phyloP scores from a whole-genome alignment of 2,888 invertebrate species.

The Tetropium fuscum region DNA sequence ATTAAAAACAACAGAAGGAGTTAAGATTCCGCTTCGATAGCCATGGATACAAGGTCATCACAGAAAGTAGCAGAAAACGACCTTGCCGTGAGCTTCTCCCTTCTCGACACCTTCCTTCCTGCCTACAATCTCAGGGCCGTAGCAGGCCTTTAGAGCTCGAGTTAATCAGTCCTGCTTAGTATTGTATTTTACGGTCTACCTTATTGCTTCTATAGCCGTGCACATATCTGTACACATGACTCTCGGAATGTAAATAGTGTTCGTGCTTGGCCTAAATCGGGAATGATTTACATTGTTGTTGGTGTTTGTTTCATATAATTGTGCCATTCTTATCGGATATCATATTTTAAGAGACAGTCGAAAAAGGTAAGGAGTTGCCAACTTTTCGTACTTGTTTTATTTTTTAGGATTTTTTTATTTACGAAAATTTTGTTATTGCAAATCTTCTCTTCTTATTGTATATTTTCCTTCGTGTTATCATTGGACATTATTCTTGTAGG shows the following conservation, averaged over 20 bases:
- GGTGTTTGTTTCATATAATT: conserved; percentile 11
- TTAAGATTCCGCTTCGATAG: conserved; percentile 53
- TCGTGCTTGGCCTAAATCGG: conserved; percentile 22
- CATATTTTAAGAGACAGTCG: background rate
- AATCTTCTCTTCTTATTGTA: background rate
- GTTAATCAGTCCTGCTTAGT: conserved; percentile 31
- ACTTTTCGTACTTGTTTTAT: too few species aligned
- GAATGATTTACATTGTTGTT: conserved; percentile 10
- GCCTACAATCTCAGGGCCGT: conserved; percentile 54
- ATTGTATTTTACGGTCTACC: conserved; percentile 32
- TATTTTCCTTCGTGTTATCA: background rate
- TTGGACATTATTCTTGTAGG: background rate
- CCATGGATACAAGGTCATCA: conserved; percentile 56
- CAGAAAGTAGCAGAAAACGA: conserved; percentile 44
- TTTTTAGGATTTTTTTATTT: background rate
- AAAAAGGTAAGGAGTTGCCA: conserved; percentile 18
- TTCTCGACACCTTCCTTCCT: conserved; percentile 57
- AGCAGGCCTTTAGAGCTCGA: conserved; percentile 38
- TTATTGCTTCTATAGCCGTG: conserved; percentile 28
- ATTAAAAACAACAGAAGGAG: conserved; percentile 34
- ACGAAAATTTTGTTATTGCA: background rate
- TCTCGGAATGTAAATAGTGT: conserved; percentile 32
- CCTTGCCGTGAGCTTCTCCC: conserved; percentile 46
- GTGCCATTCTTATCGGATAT: conserved; percentile 19
- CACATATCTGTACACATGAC: conserved; percentile 20